Conservation (phyloP, 2,888 invertebrate genomes). For the Lymantria dispar region DNA sequence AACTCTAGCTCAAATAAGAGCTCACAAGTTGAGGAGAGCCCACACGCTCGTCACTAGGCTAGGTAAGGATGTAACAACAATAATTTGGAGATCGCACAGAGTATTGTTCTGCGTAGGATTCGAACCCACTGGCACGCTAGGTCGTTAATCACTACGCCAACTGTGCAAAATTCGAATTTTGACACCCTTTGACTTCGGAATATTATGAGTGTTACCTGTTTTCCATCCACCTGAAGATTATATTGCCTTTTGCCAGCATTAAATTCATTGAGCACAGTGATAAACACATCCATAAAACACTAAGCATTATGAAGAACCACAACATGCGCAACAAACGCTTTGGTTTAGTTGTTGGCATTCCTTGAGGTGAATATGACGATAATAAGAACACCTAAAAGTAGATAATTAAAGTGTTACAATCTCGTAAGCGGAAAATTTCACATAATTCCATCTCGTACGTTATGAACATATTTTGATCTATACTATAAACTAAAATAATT, state of each 20-base stretch:
- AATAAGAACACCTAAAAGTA: slow-evolving; percentile 85
- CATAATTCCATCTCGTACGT: not conserved
- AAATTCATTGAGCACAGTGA: slow-evolving; percentile 85
- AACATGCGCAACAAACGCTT: slow-evolving; percentile 86
- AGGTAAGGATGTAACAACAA: too few relatives aligned
- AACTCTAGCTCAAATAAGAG: too few relatives aligned
- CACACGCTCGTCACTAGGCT: too few relatives aligned
- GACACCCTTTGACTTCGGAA: too few relatives aligned
- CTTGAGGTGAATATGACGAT: slow-evolving; percentile 86
- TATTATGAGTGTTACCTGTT: slow-evolving; percentile 61
- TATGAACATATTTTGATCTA: too few relatives aligned
- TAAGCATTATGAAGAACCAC: slow-evolving; percentile 88
- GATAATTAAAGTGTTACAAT: not conserved
- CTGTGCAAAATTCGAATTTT: too few relatives aligned
- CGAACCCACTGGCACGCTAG: too few relatives aligned
- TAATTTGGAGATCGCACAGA: too few relatives aligned
- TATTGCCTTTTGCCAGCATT: slow-evolving; percentile 84
- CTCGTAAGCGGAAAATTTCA: not conserved
- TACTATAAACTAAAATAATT: too few relatives aligned
- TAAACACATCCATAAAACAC: slow-evolving; percentile 87
- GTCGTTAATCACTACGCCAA: too few relatives aligned
- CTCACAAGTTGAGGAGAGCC: too few relatives aligned
- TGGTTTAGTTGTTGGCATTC: slow-evolving; percentile 83
- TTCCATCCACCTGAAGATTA: slow-evolving; percentile 85
- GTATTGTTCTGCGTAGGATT: too few relatives aligned